phyloP scores from a whole-genome alignment of 2,113 vertebrate species.

The Engystomops pustulosus region DNA sequence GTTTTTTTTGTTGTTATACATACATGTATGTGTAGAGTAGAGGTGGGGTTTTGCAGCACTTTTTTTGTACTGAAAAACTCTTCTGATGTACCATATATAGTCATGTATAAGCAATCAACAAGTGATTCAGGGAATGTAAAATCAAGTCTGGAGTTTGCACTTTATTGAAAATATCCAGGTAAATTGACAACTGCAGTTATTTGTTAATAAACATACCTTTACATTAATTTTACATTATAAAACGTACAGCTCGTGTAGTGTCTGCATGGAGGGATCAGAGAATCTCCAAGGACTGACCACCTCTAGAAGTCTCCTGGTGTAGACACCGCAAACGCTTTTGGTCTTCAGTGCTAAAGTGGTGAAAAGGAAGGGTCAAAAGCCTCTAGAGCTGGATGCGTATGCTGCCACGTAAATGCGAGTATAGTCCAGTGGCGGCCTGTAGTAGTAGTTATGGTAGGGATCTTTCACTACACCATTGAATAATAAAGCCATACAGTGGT shows the following conservation, averaged over 20 bases:
- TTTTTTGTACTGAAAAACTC: no score
- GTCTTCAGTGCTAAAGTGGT: conserved; percentile 6
- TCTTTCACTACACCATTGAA: not conserved
- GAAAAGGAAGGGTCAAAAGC: not conserved
- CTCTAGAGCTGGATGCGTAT: no score
- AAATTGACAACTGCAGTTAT: conserved; percentile 60
- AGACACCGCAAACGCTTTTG: conserved; percentile 30
- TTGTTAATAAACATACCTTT: conserved; percentile 55
- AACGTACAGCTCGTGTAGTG: not conserved
- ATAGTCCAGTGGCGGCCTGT: no score
- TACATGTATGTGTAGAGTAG: no score
- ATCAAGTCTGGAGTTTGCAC: not conserved
- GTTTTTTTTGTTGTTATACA: no score
- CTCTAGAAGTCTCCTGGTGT: not conserved
- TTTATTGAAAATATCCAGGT: conserved; percentile 62
- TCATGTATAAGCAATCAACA: no score
- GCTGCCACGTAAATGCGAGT: no score
- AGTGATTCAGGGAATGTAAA: not conserved
- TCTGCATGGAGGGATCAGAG: conserved; percentile 45
- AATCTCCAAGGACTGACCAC: not conserved
- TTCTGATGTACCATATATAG: no score
- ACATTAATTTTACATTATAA: conserved; percentile 25
- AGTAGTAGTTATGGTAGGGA: no score
- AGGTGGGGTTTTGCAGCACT: no score
- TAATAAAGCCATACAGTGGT: not conserved